These are phyloP conservation scores for Onychomys arenicola DNA, from an alignment of 2,797 vertebrate species.

Conservation along the genomic window DNA sequence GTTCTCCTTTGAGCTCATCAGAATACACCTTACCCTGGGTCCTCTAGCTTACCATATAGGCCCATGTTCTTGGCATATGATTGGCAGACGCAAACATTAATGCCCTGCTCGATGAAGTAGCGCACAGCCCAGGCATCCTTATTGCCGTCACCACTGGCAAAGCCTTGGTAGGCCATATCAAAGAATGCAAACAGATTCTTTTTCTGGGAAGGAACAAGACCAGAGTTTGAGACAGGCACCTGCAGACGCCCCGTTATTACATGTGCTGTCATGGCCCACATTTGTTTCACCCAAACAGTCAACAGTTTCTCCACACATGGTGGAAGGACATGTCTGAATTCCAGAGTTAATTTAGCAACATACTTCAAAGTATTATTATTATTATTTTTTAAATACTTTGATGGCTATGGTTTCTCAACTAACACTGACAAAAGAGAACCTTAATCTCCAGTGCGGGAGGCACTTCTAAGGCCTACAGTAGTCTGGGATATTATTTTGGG, in stretches of 20 bases:
- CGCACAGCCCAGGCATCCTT: constrained; percentile 98
- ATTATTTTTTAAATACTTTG: background rate
- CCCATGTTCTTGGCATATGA: constrained; percentile 99
- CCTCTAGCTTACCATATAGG: constrained; percentile 93
- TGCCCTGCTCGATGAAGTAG: constrained; percentile 96
- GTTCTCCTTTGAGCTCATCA: background rate
- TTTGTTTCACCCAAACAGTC: background rate
- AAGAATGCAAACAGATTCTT: constrained; percentile 97
- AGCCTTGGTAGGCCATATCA: constrained; percentile 99
- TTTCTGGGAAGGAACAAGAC: constrained; percentile 89
- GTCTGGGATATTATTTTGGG: background rate
- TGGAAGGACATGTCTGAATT: background rate
- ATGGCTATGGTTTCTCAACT: background rate
- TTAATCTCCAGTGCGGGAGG: background rate
- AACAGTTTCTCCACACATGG: background rate
- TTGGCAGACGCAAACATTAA: constrained; percentile 95
- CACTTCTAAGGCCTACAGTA: background rate
- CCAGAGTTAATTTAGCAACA: background rate
- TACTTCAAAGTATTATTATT: background rate
- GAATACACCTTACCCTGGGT: rapidly evolving
- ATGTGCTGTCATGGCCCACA: background rate
- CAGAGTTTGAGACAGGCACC: background rate
- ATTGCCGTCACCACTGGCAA: constrained; percentile 97
- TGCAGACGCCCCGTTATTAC: background rate
- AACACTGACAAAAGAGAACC: background rate